Percentiles rank a stretch among this genome's conserved stretches.
Conservation (phyloP, 2,888 invertebrate species). For the Stenoptilia bipunctidactyla region DNA sequence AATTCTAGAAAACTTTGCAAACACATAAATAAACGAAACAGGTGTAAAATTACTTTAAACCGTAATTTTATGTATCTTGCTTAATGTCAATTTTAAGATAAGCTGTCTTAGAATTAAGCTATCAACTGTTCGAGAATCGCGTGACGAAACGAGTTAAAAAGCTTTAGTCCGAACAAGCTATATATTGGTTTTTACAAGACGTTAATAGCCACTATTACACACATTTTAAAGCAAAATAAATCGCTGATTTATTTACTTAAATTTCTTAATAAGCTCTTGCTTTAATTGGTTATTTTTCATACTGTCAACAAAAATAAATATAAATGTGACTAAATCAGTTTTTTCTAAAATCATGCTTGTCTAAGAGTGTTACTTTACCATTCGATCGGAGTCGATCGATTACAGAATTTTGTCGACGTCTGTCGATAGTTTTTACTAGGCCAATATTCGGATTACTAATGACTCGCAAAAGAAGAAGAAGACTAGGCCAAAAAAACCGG, state of each 20-base stretch:
- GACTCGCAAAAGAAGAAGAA: too few species aligned
- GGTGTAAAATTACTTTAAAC: background rate
- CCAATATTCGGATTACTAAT: too few species aligned
- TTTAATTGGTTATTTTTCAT: too few species aligned
- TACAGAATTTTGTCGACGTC: too few species aligned
- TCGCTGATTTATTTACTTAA: constrained; percentile 6
- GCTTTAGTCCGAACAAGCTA: background rate
- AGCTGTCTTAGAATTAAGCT: background rate
- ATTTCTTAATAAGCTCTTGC: too few species aligned
- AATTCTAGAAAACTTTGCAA: too few species aligned
- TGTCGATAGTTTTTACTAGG: too few species aligned
- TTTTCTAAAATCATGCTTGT: background rate
- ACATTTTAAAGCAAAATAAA: background rate
- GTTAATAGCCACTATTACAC: background rate
- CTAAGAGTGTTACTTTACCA: too few species aligned
- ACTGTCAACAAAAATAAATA: too few species aligned
- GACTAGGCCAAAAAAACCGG: too few species aligned
- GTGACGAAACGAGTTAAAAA: background rate
- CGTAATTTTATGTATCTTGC: constrained; percentile 1
- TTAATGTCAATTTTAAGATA: background rate
- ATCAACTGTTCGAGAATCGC: background rate
- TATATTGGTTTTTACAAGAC: constrained; percentile 1
- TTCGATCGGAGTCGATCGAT: too few species aligned
- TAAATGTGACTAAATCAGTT: constrained; percentile 12
- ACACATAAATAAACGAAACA: too few species aligned